Percentiles rank a stretch among this genome's conserved stretches.
Evolutionary conservation across 1,140 invertebrate species (phyloP).

Genomic region (Papilio xuthus): DNA sequence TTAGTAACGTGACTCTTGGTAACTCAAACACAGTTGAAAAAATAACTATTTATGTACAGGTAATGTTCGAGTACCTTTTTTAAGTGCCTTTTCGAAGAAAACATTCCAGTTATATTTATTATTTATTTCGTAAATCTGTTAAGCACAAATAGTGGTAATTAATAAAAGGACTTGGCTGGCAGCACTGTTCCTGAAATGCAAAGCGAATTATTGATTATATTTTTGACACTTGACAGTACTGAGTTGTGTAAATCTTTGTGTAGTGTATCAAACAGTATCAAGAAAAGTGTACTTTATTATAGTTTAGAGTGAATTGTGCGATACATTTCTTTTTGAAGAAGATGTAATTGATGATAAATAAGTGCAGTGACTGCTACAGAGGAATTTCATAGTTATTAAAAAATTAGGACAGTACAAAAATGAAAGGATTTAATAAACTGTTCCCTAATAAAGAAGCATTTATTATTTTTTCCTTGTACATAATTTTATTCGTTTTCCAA

Average conservation of each 20-base stretch:
- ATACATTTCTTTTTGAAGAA: not conserved
- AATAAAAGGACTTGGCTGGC: not conserved
- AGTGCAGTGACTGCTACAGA: not conserved
- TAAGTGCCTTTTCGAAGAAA: not conserved
- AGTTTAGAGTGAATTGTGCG: not conserved
- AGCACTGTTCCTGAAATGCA: not conserved
- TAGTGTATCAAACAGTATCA: too few species aligned
- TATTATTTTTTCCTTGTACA: constrained; percentile 91
- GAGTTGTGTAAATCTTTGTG: too few species aligned
- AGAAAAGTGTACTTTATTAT: not conserved
- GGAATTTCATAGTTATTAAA: not conserved
- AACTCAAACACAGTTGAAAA: not conserved
- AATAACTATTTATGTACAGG: not conserved
- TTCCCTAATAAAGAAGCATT: constrained; percentile 91
- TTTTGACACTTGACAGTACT: not conserved
- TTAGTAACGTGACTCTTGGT: not conserved
- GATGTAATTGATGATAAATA: not conserved
- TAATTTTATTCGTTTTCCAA: constrained; percentile 81
- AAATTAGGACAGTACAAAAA: constrained; percentile 26
- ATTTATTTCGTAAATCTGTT: not conserved
- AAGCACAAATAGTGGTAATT: not conserved
- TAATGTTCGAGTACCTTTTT: not conserved
- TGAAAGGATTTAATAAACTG: constrained; percentile 82
- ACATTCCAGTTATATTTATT: not conserved
- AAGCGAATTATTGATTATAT: not conserved